Evolutionary conservation across 2,797 vertebrate genomes (phyloP), one percentile per base, ranked within the genome.

Genomic region (Brotula barbata): DNA sequence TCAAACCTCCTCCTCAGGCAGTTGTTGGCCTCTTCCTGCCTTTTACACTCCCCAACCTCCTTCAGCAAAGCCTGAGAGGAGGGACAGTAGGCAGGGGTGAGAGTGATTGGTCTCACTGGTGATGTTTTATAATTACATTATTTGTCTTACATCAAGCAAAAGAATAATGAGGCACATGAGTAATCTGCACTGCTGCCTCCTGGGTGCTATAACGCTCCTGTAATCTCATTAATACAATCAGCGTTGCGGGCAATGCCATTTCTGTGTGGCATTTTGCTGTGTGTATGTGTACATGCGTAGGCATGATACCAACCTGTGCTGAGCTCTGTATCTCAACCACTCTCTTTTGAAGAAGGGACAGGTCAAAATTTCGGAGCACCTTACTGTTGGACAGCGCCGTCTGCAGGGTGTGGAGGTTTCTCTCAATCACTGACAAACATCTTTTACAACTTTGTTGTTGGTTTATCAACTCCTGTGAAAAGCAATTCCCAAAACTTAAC

Each of bases 1-100:
- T 99, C 96, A 81, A 98, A 99, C 73, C 96, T 94, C 86, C 95
- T 97, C 94, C 95, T 94, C 77, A 99, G 87, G 77, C 91, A 94
- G 76, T 91, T 96, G 82, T 97, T 97, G 73, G 93, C 92, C 86
- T 98, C 96, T 66, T 95, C 90, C 8, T 93, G 94, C 79, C 94
- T 94, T 74, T 93, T 94, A 96, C 96, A 98, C 9, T 98, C 95
- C 54, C 87, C 91, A 21, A 94, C 93, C 82, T 95, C 96, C 86
- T 95, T 94, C 53, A 93, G 84, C 93, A 97, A 93, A 73, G 87
- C 92, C 96, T 98, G 85, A n/a, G 50, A 76, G 58, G 57, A 74
- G 16, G 17, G 41, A 69, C 31, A 28, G 41, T 7, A 54, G 36
- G 58, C 33, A 56, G 57, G 0, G 11, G 34, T 45, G 58, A 55